phyloP scores from a whole-genome alignment of 2,113 vertebrate species.

The Beaufortia kweichowensis region DNA sequence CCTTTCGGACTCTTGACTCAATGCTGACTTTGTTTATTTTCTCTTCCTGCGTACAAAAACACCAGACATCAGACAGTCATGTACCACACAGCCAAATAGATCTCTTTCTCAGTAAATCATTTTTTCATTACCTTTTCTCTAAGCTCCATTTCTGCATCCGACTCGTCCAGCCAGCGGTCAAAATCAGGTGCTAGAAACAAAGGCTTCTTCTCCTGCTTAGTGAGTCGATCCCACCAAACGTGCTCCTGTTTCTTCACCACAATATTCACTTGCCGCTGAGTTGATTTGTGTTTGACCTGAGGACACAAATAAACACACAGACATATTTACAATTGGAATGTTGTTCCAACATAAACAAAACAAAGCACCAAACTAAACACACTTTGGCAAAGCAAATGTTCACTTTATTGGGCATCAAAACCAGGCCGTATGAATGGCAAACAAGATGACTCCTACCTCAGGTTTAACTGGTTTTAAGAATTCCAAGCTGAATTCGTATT shows the following conservation, averaged over 20 bases:
- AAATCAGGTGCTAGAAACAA: conserved; percentile 90
- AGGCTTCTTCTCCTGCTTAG: conserved; percentile 85
- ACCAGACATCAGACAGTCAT: not conserved
- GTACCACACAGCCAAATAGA: not conserved
- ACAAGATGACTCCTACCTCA: conserved; percentile 72
- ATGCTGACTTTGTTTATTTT: conserved; percentile 82
- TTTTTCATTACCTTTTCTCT: conserved; percentile 78
- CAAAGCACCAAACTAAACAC: not conserved
- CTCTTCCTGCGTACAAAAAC: conserved; percentile 82
- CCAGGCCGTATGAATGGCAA: not conserved
- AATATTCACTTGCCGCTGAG: conserved; percentile 90
- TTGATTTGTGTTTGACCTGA: conserved; percentile 82
- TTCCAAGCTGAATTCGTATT: conserved; percentile 89
- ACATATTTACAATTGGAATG: not conserved
- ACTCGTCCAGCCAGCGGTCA: conserved; percentile 96
- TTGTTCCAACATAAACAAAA: not conserved
- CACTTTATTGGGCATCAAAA: not conserved
- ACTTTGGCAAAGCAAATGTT: not conserved
- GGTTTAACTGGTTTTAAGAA: conserved; percentile 84
- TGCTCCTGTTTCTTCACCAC: conserved; percentile 82
- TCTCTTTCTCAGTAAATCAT: not conserved
- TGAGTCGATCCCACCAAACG: conserved; percentile 91
- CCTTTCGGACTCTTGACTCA: conserved; percentile 79
- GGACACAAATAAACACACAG: not conserved
- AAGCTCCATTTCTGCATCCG: conserved; percentile 94